phyloP scores from a whole-genome alignment of 2,797 vertebrate species.

The Bovichtus diacanthus region DNA sequence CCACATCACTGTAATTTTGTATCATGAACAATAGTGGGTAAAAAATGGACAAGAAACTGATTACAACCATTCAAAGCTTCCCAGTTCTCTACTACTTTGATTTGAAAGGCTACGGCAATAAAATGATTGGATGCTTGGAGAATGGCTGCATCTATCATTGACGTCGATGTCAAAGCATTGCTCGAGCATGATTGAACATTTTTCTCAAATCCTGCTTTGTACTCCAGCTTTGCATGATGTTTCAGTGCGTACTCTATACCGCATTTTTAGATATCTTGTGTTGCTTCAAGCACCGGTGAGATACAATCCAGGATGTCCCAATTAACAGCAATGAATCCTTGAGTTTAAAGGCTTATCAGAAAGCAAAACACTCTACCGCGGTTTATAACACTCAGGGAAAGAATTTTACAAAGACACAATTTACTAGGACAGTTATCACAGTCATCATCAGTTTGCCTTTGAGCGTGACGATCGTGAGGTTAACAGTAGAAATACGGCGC shows the following conservation, averaged over 20 bases:
- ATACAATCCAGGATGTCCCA: neutral
- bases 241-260: neutral
- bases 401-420: neutral
- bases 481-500: neutral
- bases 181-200: constrained; percentile 17
- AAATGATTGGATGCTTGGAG: constrained; percentile 21
- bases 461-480: neutral
- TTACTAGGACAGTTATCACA: neutral
- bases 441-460: neutral
- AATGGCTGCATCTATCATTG: constrained; percentile 45
- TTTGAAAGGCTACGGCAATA: constrained; percentile 42
- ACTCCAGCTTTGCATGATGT: constrained; percentile 10
- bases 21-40: constrained; percentile 46
- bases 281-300: neutral
- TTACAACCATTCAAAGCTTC: constrained; percentile 54
- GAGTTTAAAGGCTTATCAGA: neutral
- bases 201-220: constrained; percentile 32
- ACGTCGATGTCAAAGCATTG: constrained; percentile 47
- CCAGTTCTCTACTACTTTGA: constrained; percentile 38
- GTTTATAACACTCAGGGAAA: neutral
- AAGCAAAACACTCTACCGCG: no score
- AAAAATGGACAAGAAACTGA: constrained; percentile 51
- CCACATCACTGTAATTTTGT: constrained; percentile 43
- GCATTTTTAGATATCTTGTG: neutral
- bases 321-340: neutral